A percentile compares a stretch with the other conserved stretches of the same genome.
Conservation (phyloP, 2,113 vertebrate species). For the Malurus melanocephalus region DNA sequence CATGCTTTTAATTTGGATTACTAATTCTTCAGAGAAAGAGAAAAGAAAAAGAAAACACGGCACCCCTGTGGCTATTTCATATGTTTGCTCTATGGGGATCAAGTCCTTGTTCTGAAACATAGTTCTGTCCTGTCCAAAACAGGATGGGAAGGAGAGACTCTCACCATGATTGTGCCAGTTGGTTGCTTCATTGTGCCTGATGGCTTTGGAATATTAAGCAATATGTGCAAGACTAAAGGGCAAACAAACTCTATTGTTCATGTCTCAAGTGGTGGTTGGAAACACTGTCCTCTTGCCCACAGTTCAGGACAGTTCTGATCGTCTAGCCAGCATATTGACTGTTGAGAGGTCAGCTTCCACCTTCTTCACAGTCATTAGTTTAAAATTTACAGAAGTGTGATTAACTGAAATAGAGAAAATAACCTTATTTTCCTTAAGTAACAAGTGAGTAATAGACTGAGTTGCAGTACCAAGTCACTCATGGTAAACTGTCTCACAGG, state of each 20-base stretch:
- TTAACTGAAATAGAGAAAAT: background rate
- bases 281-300: background rate
- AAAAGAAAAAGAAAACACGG: slow-evolving; percentile 30
- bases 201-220: slow-evolving; percentile 27
- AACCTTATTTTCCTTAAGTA: background rate
- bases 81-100: background rate
- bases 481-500: background rate
- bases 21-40: slow-evolving; percentile 1
- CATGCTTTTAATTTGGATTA: slow-evolving; percentile 26
- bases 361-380: background rate
- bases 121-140: background rate
- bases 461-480: background rate
- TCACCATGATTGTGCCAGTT: background rate
- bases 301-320: background rate
- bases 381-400: background rate
- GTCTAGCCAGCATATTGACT: background rate
- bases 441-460: background rate
- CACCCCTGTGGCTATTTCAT: slow-evolving; percentile 15
- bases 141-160: background rate
- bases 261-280: background rate
- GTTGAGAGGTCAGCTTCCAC: background rate
- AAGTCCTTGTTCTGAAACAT: background rate
- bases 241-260: background rate
- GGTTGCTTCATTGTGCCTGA: slow-evolving; percentile 15
- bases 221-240: background rate